Evolutionary conservation across 2,888 invertebrate species (phyloP), one percentile per base, ranked within the genome.

Genomic region (Harpalus rufipes): DNA sequence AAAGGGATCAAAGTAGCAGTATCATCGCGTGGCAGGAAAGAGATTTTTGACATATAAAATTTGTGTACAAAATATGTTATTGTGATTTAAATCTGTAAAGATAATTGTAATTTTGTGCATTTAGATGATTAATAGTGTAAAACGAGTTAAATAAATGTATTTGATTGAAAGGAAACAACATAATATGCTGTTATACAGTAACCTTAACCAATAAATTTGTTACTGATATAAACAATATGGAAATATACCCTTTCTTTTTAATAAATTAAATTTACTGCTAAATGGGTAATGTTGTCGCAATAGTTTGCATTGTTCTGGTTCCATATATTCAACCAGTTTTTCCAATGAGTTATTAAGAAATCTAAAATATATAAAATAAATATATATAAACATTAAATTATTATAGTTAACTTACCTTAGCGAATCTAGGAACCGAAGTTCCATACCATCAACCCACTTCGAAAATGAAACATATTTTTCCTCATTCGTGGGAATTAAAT

Each of bases 211-310:
- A n/a, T n/a, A n/a, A n/a, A n/a, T n/a, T n/a, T n/a, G n/a, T n/a
- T n/a, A n/a, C n/a, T n/a, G n/a, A n/a, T n/a, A n/a, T n/a, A n/a
- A n/a, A n/a, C n/a, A n/a, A n/a, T n/a, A 88, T 0, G 88, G 88
- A 82, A 89, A 89, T 7, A 88, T 85, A 0, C 88, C 87, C 84
- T 88, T 88, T 21, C 86, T 51, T 10, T 74, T 86, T 12, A 87
- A 18, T 8, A 87, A 76, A 12, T 78, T 21, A 10, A 56, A 25
- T 51, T 78, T 44, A 2, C 18, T 0, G 3, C 58, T 58, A 12
- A 1, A 16, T 58, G n/a, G 32, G 32, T 74, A 39, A 14, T 32
- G 7, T 6, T 65, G 7, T 25, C n/a, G n/a, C 7, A 32, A 32
- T 65, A 16, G 6, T 0, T 14, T 39, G 6, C 16, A 18, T 44